phyloP scores from a whole-genome alignment of 2,888 invertebrate genomes.

The Apomyelois bistriatella region DNA sequence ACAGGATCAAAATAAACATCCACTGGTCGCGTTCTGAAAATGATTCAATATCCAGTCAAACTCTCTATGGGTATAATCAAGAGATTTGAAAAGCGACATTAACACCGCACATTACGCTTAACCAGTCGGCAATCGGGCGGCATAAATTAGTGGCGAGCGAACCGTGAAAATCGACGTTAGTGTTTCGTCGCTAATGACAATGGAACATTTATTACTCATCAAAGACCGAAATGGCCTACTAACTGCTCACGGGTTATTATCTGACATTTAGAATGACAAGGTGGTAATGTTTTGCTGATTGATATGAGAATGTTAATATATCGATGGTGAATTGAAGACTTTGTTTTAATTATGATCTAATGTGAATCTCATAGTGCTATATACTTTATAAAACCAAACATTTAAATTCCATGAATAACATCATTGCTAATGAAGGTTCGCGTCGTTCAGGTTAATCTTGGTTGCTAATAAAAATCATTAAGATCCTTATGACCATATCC shows the following conservation, averaged over 20 bases:
- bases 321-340: not conserved
- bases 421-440: too few species aligned
- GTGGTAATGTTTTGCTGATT: not conserved
- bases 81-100: conserved; percentile 38
- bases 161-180: conserved; percentile 39
- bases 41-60: not conserved
- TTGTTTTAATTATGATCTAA: too few species aligned
- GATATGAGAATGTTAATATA: not conserved
- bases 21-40: not conserved
- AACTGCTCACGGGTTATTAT: conserved; percentile 14
- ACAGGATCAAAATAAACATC: not conserved
- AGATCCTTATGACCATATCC: too few species aligned
- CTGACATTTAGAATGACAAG: not conserved
- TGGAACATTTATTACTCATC: conserved; percentile 23
- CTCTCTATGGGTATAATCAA: conserved; percentile 31
- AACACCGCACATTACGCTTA: conserved; percentile 37
- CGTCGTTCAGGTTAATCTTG: too few species aligned
- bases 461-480: too few species aligned
- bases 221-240: conserved; percentile 20
- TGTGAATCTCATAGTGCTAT: too few species aligned
- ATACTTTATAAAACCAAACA: too few species aligned
- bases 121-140: conserved; percentile 34
- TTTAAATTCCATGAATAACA: too few species aligned
- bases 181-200: conserved; percentile 28
- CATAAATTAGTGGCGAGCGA: conserved; percentile 41